Conservation (phyloP, 1,140 invertebrate species). For the Euglossa dilemma region DNA sequence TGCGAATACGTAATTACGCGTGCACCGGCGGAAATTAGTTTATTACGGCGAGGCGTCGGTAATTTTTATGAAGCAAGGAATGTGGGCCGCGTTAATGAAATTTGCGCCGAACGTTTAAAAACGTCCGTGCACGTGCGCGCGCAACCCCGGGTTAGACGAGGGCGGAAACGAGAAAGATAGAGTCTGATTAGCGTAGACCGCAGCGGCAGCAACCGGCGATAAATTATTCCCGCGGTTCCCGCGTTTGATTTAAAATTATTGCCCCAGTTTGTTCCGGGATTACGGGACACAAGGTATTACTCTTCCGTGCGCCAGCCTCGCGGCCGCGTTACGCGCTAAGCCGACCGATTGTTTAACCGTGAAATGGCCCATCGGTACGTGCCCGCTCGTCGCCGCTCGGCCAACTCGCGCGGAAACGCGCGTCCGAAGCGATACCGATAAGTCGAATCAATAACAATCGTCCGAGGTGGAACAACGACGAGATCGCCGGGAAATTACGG, state of each 20-base stretch:
- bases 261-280: slow-evolving; percentile 71
- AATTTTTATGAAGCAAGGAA: slow-evolving; percentile 44
- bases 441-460: not conserved
- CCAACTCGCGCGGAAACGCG: no score
- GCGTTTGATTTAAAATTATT: slow-evolving; percentile 75
- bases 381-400: no score
- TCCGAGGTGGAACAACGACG: not conserved
- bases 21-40: slow-evolving; percentile 31
- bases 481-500: no score
- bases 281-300: slow-evolving; percentile 69
- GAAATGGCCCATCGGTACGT: slow-evolving; percentile 47
- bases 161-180: not conserved
- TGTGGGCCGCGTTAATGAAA: slow-evolving; percentile 63
- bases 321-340: slow-evolving; percentile 40
- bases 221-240: slow-evolving; percentile 68
- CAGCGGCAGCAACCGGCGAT: slow-evolving; percentile 55
- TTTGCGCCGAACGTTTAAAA: slow-evolving; percentile 62
- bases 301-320: slow-evolving; percentile 51
- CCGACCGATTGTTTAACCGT: slow-evolving; percentile 66
- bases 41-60: slow-evolving; percentile 20
- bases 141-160: not conserved
- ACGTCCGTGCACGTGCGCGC: slow-evolving; percentile 31
- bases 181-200: slow-evolving; percentile 58
- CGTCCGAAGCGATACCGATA: not conserved
- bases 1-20: slow-evolving; percentile 30